Conservation (phyloP, 2,797 vertebrate genomes). For the Manis pentadactyla region DNA sequence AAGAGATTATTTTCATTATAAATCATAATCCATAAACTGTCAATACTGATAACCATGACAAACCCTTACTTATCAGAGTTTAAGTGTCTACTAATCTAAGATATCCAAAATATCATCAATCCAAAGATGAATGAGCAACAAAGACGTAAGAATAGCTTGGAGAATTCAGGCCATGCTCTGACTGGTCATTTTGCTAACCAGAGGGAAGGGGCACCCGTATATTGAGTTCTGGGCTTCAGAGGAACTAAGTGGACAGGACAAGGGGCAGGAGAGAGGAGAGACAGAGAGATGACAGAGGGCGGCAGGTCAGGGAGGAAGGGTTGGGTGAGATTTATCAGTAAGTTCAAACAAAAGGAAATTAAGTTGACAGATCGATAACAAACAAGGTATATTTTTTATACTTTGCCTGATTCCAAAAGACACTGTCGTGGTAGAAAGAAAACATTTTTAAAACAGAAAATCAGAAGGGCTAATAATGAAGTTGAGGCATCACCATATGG, state of each 20-base stretch:
- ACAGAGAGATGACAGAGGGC: neutral
- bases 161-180: neutral
- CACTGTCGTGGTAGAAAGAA: neutral
- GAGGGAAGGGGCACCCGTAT: neutral
- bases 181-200: neutral
- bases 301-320: neutral
- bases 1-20: neutral
- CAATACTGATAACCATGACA: neutral
- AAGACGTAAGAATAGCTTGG: neutral
- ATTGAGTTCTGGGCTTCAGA: accelerated
- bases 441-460: neutral
- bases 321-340: neutral
- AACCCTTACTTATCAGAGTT: neutral
- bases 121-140: neutral
- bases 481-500: neutral
- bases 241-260: neutral
- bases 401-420: neutral
- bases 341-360: neutral
- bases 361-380: neutral
- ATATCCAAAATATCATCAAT: neutral
- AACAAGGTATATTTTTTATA: neutral
- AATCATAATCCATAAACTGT: neutral
- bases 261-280: too few species aligned
- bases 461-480: neutral
- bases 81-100: neutral